Evolutionary conservation across 1,140 invertebrate species (phyloP), one percentile per base, ranked within the genome.

Genomic region (Eufriesea mexicana): DNA sequence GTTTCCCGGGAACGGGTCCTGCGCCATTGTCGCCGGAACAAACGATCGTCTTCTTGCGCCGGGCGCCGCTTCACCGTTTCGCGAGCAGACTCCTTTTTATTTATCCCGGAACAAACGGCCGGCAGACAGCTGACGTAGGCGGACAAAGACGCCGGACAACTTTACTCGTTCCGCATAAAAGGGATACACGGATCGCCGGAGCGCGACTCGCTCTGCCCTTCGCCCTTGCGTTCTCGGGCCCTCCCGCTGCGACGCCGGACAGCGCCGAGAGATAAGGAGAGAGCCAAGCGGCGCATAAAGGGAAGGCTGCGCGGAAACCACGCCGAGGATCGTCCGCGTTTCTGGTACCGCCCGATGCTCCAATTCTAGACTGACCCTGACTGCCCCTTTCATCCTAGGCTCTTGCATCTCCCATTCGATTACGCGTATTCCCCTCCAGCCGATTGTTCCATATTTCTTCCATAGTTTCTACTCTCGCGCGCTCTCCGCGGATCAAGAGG

Each of bases 61-160:
- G 68, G 75, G 62, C 67, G 81, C 59, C 89, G 80, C 81, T 85
- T 84, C 75, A 83, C 78, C 84, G 76, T 90, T 89, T 84, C 87
- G 78, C 85, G 78, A 83, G 84, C 67, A 85, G 86, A 86, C 66
- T 78, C 73, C 85, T 88, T 88, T 81, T 86, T 88, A 88, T 88
- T 88, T 88, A 88, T 80, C 57, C 54, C 67, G 62, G 86, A 75
- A 91, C 90, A 91, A 90, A 90, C 89, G 90, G 84, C 55, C 68
- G 79, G 74, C 66, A 81, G 87, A 90, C 89, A 87, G 85, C 72
- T 89, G 85, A 89, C 78, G 84, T 89, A 77, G 85, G 87, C 81
- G 89, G 81, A 89, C 88, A 89, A 89, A 89, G 88, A 84, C 88
- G 80, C 80, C 81, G 83, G 79, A 64, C 85, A 84, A 87, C 81